These are phyloP conservation scores for Seriola rivoliana DNA, from an alignment of 2,113 vertebrate genomes.

Conservation along the genomic window DNA sequence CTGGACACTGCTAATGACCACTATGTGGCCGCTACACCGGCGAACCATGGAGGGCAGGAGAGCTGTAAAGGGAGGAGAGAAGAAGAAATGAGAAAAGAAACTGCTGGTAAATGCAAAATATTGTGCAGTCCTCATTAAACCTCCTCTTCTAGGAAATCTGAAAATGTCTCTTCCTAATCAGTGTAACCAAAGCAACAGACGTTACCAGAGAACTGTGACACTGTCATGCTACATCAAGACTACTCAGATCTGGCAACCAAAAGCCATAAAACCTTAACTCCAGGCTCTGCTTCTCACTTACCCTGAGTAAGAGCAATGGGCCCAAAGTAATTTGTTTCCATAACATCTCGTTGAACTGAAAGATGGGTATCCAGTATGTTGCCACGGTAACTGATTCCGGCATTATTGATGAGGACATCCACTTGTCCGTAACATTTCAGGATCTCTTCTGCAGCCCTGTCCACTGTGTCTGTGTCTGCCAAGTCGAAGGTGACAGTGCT, in stretches of 20 bases:
- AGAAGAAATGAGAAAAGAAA: not conserved
- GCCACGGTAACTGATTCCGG: conserved; percentile 96
- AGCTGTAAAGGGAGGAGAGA: conserved; percentile 75
- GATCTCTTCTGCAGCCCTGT: conserved; percentile 87
- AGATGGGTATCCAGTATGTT: conserved; percentile 87
- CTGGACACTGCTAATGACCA: conserved; percentile 95
- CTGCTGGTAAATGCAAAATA: not conserved
- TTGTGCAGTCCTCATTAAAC: not conserved
- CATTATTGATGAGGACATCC: conserved; percentile 96
- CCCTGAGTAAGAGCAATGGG: conserved; percentile 96
- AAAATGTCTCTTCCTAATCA: not conserved
- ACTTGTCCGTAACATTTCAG: conserved; percentile 88
- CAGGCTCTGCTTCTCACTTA: conserved; percentile 48
- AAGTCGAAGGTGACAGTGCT: conserved; percentile 91
- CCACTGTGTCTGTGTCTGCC: conserved; percentile 80
- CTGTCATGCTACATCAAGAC: not conserved
- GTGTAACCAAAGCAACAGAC: not conserved
- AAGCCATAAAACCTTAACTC: not conserved
- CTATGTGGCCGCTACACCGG: conserved; percentile 89
- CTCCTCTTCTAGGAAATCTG: not conserved
- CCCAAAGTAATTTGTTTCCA: conserved; percentile 98
- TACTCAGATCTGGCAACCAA: not conserved
- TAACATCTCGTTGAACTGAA: conserved; percentile 92
- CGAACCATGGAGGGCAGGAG: conserved; percentile 93
- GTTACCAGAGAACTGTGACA: not conserved